Base-by-base conservation (phyloP, 35 echinoderm and acorn worm species). In the Lytechinus pictus region DNA sequence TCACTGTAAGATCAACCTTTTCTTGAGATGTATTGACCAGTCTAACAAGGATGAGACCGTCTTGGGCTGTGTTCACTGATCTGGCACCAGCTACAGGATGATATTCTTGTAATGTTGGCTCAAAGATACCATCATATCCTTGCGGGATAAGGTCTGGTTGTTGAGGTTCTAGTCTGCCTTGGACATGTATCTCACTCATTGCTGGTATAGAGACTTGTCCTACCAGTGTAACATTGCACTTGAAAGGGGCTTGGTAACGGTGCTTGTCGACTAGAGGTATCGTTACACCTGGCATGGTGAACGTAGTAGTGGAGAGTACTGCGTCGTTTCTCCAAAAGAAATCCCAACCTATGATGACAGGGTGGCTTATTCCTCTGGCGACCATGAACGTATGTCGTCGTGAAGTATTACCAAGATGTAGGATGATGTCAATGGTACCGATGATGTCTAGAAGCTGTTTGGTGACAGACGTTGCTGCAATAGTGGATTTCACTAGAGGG, bases 261-360 rank as follows among this genome's bases (percentile, higher is more conserved):
- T 92, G 10, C 16, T 52, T 8, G 51, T 92, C 90, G 5, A 21
- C 90, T 10, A 92, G 90, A 28, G 90, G 90, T 28, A 92, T 92
- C 10, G 28, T 92, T 54, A 92, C 8, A 7, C 53, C 90, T 28
- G 90, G 90, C 90, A 92, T 92, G 28, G 90, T 52, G 90, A 92
- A 92, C 52, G 90, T 52, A 9, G 28, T 33, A 9, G 52, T 52
- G 90, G 8, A 92, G 24, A 92, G 24, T 44, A n/a, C 19, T n/a
- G 94, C 66, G 9, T 95, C 33, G 72, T 95, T 33, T 61, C 72
- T 52, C 33, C 33, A 44, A 16, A 95, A 53, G 94, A 95, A 95
- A 95, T 95, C 94, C 71, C 94, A 86, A 86, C 94, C 94, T 27
- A 95, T 21, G 72, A 95, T 79, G 6, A 79, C 28, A 29, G 94